Percentiles rank a stretch among this genome's conserved stretches.
phyloP scores from a whole-genome alignment of 2,888 invertebrate genomes.

The Petrolisthes cinctipes region DNA sequence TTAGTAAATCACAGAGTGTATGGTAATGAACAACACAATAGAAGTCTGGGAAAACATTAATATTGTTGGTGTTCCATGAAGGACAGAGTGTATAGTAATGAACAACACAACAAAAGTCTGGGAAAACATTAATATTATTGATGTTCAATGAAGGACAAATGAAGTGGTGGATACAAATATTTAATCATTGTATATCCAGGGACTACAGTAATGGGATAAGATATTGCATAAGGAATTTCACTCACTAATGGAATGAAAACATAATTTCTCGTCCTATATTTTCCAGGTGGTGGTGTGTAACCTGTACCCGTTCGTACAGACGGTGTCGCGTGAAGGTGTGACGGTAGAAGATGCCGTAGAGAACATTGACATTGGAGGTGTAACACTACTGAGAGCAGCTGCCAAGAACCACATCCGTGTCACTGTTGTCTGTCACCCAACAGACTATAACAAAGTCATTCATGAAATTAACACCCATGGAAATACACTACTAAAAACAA shows the following conservation, averaged over 20 bases:
- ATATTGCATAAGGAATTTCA: too few relatives aligned
- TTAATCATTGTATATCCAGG: too few relatives aligned
- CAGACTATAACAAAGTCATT: constrained; percentile 84
- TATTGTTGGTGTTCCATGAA: too few relatives aligned
- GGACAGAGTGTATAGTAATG: neutral
- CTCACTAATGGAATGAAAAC: too few relatives aligned
- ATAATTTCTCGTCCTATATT: too few relatives aligned
- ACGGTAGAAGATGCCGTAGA: constrained; percentile 91
- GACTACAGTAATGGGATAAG: too few relatives aligned
- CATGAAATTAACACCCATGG: constrained; percentile 79
- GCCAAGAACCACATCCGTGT: constrained; percentile 97
- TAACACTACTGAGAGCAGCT: constrained; percentile 92
- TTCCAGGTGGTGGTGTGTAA: constrained; percentile 92
- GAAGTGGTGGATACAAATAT: too few relatives aligned
- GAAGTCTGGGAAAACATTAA: too few relatives aligned
- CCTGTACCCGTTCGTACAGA: constrained; percentile 93
- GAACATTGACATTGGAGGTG: constrained; percentile 96
- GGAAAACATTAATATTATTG: too few relatives aligned
- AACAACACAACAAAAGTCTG: neutral
- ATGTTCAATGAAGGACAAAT: too few relatives aligned
- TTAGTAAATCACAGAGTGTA: neutral
- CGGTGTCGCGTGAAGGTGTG: constrained; percentile 84
- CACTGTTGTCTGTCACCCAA: constrained; percentile 91
- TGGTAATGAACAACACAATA: neutral
- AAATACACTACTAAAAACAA: constrained; percentile 80